Evolutionary conservation across 2,113 vertebrate species (phyloP).

Genomic region (Alosa alosa): DNA sequence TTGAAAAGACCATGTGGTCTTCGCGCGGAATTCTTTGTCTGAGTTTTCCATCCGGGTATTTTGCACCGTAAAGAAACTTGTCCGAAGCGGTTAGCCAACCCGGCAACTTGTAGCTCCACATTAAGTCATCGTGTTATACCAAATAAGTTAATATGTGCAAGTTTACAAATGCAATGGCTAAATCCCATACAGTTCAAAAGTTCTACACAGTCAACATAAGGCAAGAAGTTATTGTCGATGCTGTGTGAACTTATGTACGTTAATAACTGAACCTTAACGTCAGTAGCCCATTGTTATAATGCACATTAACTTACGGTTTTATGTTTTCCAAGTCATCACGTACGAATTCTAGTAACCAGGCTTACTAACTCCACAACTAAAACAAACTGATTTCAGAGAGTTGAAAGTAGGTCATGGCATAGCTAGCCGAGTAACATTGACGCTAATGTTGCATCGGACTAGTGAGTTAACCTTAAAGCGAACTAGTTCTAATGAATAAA

Average conservation of each 20-base stretch:
- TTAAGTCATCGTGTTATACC: neutral
- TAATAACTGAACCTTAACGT: too few relatives aligned
- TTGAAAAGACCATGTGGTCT: conserved; percentile 28
- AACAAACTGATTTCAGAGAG: too few relatives aligned
- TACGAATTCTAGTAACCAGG: too few relatives aligned
- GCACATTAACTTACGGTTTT: too few relatives aligned
- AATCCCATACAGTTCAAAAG: too few relatives aligned
- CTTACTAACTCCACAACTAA: too few relatives aligned
- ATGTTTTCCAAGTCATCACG: too few relatives aligned
- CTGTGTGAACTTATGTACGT: too few relatives aligned
- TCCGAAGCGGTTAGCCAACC: neutral
- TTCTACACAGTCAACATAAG: too few relatives aligned
- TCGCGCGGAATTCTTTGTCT: conserved; percentile 67
- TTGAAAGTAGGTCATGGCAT: too few relatives aligned
- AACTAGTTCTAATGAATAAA: neutral
- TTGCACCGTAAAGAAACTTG: neutral
- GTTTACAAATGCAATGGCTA: neutral
- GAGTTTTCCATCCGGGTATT: conserved; percentile 69
- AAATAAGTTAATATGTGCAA: neutral
- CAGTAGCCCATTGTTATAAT: too few relatives aligned
- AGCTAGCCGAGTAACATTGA: neutral
- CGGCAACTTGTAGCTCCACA: neutral
- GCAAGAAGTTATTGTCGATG: too few relatives aligned
- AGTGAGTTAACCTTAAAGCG: neutral
- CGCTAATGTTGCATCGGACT: neutral